Conservation (phyloP, 2,113 vertebrate genomes). For the Butastur rufipennis region DNA sequence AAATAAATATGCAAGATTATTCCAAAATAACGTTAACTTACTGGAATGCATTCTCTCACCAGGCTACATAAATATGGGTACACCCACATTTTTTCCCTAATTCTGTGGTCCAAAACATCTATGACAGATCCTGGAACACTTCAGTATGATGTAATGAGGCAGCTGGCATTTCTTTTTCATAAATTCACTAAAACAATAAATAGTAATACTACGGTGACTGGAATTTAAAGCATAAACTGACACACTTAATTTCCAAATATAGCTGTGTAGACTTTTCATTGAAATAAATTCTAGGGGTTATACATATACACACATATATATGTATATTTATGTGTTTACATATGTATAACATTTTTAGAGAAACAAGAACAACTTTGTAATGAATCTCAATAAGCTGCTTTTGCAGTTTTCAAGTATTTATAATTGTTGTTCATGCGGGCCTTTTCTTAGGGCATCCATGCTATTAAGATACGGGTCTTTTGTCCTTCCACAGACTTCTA, state of each 20-base stretch:
- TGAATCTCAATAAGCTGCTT: background rate
- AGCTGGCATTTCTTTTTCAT: slow-evolving; percentile 37
- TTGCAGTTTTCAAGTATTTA: slow-evolving; percentile 38
- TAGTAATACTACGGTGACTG: background rate
- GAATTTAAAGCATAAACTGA: background rate
- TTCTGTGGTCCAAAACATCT: slow-evolving; percentile 28
- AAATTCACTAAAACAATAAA: slow-evolving; percentile 7
- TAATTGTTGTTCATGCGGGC: background rate
- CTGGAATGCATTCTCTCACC: slow-evolving; percentile 31
- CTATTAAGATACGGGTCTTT: slow-evolving; percentile 30
- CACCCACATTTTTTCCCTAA: slow-evolving; percentile 24
- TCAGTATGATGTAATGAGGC: slow-evolving; percentile 32
- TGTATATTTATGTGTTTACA: background rate
- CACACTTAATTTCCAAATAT: background rate
- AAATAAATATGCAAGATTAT: background rate
- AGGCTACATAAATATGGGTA: slow-evolving; percentile 26
- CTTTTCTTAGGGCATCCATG: background rate
- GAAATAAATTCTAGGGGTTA: background rate
- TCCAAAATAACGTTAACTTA: slow-evolving; percentile 47
- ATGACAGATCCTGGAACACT: slow-evolving; percentile 37
- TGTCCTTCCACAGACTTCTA: background rate
- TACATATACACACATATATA: background rate
- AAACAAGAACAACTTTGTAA: background rate
- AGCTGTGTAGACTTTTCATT: background rate
- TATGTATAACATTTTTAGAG: background rate